These are phyloP conservation scores for Calosoma granatense DNA, from an alignment of 1,140 invertebrate genomes.

Conservation along the genomic window DNA sequence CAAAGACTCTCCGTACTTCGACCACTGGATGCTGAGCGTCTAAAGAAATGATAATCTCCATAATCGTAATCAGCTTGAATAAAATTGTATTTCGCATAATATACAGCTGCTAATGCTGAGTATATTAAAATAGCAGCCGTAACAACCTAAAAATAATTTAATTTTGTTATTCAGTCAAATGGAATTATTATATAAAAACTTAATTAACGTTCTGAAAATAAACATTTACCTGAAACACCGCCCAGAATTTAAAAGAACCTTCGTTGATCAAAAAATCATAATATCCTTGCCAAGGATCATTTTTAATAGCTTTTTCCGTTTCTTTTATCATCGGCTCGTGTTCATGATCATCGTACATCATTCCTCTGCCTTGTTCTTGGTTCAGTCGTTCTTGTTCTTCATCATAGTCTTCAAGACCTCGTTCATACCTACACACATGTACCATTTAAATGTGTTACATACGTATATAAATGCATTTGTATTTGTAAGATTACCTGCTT, in stretches of 20 bases:
- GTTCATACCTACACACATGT: conserved; percentile 23
- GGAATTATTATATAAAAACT: not conserved
- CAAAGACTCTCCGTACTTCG: conserved; percentile 17
- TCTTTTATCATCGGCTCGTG: conserved; percentile 27
- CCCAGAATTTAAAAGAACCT: conserved; percentile 79
- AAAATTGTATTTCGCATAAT: conserved; percentile 76
- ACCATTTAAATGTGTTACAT: conserved; percentile 2
- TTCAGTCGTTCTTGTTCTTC: conserved; percentile 21
- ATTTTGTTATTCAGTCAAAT: not conserved
- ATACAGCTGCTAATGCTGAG: conserved; percentile 71
- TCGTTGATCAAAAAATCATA: conserved; percentile 78
- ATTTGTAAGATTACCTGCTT: not conserved
- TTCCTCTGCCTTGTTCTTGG: conserved; percentile 27
- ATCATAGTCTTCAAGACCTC: conserved; percentile 28
- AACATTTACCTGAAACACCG: conserved; percentile 65
- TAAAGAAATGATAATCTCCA: conserved; percentile 42
- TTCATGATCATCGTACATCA: conserved; percentile 28
- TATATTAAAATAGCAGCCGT: conserved; percentile 68
- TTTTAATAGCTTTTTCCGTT: conserved; percentile 34
- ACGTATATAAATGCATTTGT: not conserved
- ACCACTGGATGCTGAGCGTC: conserved; percentile 33
- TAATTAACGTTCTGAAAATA: not conserved
- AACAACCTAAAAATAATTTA: conserved; percentile 49
- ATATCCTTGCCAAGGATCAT: conserved; percentile 62
- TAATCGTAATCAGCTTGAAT: conserved; percentile 64